Evolutionary conservation across 2,888 invertebrate genomes (phyloP).

Genomic region (Mesoligia furuncula): DNA sequence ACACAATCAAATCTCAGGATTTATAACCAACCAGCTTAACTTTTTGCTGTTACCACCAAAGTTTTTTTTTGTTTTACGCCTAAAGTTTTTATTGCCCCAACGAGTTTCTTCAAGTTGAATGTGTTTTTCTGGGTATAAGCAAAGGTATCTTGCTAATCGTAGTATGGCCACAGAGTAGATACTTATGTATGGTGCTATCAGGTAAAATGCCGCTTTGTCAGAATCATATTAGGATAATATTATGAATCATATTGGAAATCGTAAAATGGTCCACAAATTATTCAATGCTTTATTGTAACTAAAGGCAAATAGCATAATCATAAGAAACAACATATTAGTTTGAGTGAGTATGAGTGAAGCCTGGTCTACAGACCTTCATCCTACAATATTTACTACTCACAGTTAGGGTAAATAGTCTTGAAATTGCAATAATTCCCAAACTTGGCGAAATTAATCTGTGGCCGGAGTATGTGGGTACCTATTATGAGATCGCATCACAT

Average conservation of each 20-base stretch:
- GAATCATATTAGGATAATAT: not conserved
- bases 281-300: not conserved
- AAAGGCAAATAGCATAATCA: not conserved
- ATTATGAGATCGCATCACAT: not conserved
- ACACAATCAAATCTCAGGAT: slow-evolving; percentile 41
- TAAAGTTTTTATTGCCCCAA: slow-evolving; percentile 59
- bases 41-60: slow-evolving; percentile 44
- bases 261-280: not conserved
- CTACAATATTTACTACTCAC: not conserved
- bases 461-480: not conserved
- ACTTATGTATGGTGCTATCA: not conserved
- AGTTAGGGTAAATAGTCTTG: not conserved
- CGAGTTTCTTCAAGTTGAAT: slow-evolving; percentile 48
- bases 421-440: not conserved
- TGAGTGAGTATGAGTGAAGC: not conserved
- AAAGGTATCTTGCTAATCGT: slow-evolving; percentile 20
- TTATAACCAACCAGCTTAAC: slow-evolving; percentile 46
- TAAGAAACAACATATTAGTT: not conserved
- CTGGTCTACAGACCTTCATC: not conserved
- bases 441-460: not conserved
- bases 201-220: not conserved
- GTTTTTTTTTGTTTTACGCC: slow-evolving; percentile 60
- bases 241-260: not conserved
- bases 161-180: not conserved
- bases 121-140: slow-evolving; percentile 24